Evolutionary conservation across 2,113 vertebrate genomes (phyloP).

Genomic region (Notarius quadriscutis): DNA sequence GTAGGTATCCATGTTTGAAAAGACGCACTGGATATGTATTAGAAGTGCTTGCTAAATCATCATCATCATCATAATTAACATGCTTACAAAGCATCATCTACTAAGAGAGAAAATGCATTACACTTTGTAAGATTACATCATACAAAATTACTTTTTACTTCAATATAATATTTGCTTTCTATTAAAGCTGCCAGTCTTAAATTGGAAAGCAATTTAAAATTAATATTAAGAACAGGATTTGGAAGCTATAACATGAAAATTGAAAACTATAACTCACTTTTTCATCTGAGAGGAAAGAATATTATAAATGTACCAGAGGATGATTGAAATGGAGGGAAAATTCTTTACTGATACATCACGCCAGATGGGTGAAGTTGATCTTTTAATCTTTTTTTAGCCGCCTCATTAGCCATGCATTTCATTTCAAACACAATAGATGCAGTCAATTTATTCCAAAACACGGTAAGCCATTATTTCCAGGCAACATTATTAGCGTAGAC

Average conservation of each 20-base stretch:
- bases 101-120: neutral
- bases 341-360: neutral
- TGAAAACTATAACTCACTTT: constrained; percentile 21
- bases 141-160: neutral
- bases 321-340: constrained; percentile 22
- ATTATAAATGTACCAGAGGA: constrained; percentile 1
- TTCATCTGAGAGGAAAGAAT: neutral
- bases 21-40: neutral
- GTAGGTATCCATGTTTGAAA: neutral
- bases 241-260: constrained; percentile 34
- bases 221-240: constrained; percentile 34
- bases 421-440: neutral
- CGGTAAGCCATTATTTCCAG: constrained; percentile 10
- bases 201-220: constrained; percentile 33
- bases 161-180: neutral
- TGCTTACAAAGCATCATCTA: neutral
- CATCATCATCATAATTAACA: neutral
- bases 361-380: neutral
- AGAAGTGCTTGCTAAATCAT: constrained; percentile 6
- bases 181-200: constrained; percentile 2
- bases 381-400: neutral
- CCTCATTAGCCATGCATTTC: constrained; percentile 27
- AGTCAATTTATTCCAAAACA: neutral
- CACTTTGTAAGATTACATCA: neutral
- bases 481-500: neutral